Evolutionary conservation across 37 sponge, comb jelly and placozoan genomes (phyloP).

Genomic region (Theonella swinhoei): DNA sequence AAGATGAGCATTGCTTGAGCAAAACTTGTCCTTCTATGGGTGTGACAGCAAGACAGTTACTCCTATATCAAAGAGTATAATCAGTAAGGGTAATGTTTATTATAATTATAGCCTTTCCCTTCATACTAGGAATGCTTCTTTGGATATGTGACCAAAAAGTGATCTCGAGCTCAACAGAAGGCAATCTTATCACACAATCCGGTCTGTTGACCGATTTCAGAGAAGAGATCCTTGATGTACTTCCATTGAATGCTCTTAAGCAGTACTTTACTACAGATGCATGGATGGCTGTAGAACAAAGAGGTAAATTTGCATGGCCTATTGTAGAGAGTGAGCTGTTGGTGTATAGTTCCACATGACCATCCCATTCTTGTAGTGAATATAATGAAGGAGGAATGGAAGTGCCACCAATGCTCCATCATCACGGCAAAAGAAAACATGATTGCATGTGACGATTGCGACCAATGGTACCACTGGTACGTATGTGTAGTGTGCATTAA

Average conservation of each 20-base stretch:
- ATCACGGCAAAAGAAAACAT: neutral
- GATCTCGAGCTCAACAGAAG: neutral
- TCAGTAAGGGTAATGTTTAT: no score
- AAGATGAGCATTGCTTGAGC: no score
- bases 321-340: no score
- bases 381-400: neutral
- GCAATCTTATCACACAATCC: neutral
- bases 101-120: no score
- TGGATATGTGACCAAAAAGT: neutral
- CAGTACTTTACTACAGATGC: neutral
- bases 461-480: neutral
- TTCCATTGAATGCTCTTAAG: neutral
- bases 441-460: neutral
- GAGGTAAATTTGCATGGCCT: neutral
- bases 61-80: no score
- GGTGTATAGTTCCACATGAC: no score
- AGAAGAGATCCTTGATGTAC: neutral
- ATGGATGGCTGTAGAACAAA: neutral
- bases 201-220: neutral
- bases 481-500: neutral
- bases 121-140: neutral
- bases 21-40: no score
- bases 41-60: no score
- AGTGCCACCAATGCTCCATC: neutral
- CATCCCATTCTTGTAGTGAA: no score